Evolutionary conservation across 1,140 invertebrate genomes (phyloP).

Genomic region (Catajapyx aquilonaris): DNA sequence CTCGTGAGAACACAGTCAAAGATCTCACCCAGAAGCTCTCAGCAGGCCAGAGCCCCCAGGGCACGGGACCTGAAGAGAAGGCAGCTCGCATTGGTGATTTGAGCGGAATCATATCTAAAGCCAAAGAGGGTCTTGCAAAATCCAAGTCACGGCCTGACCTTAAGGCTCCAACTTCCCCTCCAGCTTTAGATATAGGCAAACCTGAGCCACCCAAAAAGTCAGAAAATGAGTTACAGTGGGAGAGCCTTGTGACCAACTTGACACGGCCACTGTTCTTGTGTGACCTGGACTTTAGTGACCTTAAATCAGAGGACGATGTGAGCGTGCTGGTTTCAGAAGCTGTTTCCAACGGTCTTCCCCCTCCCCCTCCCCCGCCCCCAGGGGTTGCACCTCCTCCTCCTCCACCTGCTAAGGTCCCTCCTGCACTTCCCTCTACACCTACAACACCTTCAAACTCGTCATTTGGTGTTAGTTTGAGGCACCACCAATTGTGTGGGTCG

Average conservation of each 20-base stretch:
- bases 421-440: too few species aligned
- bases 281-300: constrained; percentile 89
- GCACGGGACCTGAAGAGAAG: constrained; percentile 28
- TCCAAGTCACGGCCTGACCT: constrained; percentile 44
- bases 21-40: constrained; percentile 66
- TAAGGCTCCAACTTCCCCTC: constrained; percentile 26
- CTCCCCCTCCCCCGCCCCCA: constrained; percentile 15
- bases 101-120: constrained; percentile 74
- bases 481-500: constrained; percentile 20
- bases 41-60: constrained; percentile 40
- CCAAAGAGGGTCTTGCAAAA: constrained; percentile 73
- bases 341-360: constrained; percentile 12
- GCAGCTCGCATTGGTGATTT: constrained; percentile 46
- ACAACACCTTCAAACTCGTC: too few species aligned
- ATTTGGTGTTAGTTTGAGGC: too few species aligned
- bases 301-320: constrained; percentile 43
- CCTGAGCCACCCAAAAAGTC: constrained; percentile 40
- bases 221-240: constrained; percentile 88
- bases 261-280: constrained; percentile 71
- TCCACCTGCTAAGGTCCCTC: constrained; percentile 19
- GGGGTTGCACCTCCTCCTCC: constrained; percentile 51
- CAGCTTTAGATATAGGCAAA: constrained; percentile 4
- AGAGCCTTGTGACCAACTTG: constrained; percentile 60
- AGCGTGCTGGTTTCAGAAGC: constrained; percentile 9
- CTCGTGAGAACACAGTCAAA: constrained; percentile 66